A percentile compares a stretch with the other conserved stretches of the same genome.
phyloP scores from a whole-genome alignment of 2,113 vertebrate genomes.

The Thalassoma bifasciatum region DNA sequence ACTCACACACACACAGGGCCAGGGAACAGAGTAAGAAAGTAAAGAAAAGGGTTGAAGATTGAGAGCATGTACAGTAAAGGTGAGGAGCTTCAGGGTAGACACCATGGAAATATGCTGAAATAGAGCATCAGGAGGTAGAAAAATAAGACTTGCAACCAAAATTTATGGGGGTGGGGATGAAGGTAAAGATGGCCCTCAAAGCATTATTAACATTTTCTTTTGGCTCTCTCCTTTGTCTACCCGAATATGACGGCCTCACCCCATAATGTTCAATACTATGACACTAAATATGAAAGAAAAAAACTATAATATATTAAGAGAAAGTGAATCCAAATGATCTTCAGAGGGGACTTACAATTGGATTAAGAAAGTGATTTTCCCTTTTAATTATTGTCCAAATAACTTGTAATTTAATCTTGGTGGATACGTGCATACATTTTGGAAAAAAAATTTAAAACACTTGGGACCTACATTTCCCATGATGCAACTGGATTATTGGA shows the following conservation, averaged over 20 bases:
- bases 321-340: no score
- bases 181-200: not conserved
- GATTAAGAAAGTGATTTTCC: no score
- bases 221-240: not conserved
- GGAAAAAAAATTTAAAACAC: no score
- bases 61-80: conserved; percentile 40
- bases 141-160: conserved; percentile 21
- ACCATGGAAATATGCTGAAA: conserved; percentile 30
- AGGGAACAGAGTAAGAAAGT: conserved; percentile 57
- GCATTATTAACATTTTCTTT: conserved; percentile 7
- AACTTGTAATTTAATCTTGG: no score
- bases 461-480: not conserved
- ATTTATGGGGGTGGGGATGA: not conserved
- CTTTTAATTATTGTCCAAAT: no score
- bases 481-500: not conserved
- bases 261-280: not conserved
- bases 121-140: conserved; percentile 16
- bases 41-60: conserved; percentile 43
- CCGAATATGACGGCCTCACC: not conserved
- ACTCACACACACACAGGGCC: conserved; percentile 33
- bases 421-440: no score
- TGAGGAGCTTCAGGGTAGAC: conserved; percentile 25
- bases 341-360: no score
- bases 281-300: not conserved
- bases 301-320: no score